Evolutionary conservation across 2,113 vertebrate genomes (phyloP), one percentile per base, ranked within the genome.

Genomic region (Rattus rattus): DNA sequence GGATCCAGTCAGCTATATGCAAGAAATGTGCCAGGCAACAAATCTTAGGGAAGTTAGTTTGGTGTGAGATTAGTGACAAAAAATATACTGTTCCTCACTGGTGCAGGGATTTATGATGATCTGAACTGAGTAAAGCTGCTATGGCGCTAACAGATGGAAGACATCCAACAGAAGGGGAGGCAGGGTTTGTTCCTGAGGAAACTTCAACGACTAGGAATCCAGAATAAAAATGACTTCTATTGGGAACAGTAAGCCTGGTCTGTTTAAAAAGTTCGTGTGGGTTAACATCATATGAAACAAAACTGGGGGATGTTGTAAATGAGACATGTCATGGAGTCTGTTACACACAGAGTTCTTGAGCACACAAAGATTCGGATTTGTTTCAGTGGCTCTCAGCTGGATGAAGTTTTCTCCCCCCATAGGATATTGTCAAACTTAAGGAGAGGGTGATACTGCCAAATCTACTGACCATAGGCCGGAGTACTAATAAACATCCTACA

Each of bases 201-300:
- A 56, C 73, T 96, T 67, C 61, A 56, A 20, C 94, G 85, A 73
- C 11, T 76, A 90, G 54, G 49, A 84, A 89, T 94, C 88, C 54
- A 90, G 77, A 88, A 86, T 79, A 52, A 85, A 96, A 96, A 87
- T 76, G 0, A 69, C 72, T 92, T 96, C 89, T 89, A 49, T 87
- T 90, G 33, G 56, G 10, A 89, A 72, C 43, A 80, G 12, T 47
- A 86, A 59, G 52, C 49, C 47, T 95, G 39, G 9, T 92, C 73
- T 97, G 43, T 56, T 91, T 88, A 94, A 52, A 92, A 97, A 94
- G 49, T 56, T 93, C 19, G 54, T 93, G 20, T 75, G 91, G 61
- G 86, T 61, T 76, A 85, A 91, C 86, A 77, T 85, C 65, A 56
- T 83, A 52, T 63, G 79, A 79, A 61, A 36, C 19, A 94, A 90